Base-by-base conservation (phyloP, 2,113 vertebrate genomes). In the Riparia riparia region DNA sequence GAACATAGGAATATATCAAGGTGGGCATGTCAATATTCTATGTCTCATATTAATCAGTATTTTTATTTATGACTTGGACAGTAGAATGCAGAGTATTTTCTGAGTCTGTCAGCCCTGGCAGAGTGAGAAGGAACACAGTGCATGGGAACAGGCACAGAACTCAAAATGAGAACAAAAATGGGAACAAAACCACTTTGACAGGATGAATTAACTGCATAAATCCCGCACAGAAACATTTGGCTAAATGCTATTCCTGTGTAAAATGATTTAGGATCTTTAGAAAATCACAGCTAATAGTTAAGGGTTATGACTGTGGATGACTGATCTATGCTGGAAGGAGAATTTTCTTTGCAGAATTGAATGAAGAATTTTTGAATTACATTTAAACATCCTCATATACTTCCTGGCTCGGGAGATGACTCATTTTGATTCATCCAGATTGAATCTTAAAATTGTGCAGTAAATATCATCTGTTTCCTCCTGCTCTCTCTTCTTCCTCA, bases 381-480 rank as follows among this genome's bases (percentile, higher is more conserved):
- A 14, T 70, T 95, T 87, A 44, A 87, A 66, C 20, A 45, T n/a
- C 22, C 12, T 89, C 31, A 42, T 81, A 47, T 12, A 63, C 10
- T 78, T 93, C 34, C 49, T 80, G 58, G 53, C 71, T 86, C 0
- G 0, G 69, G 58, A 80, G 39, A 45, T 44, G 39, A n/a, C 29
- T 92, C 20, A 13, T 57, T 94, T 91, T 90, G 73, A 73, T 78
- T 93, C 28, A 74, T 54, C 74, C 49, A 82, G 49, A 58, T 20
- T 58, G 74, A 82, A 71, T 86, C 79, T 58, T 91, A 64, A 79
- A 91, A 76, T 58, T 70, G n/a, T 61, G 20, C 34, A 66, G 41
- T 86, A 90, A 90, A 82, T 85, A 85, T 45, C 53, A 45, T 58
- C 70, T 56, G 22, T 72, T 89, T 61, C 26, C 10, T 80, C 37